Evolutionary conservation across 2,113 vertebrate genomes (phyloP).

Genomic region (Hucho hucho): DNA sequence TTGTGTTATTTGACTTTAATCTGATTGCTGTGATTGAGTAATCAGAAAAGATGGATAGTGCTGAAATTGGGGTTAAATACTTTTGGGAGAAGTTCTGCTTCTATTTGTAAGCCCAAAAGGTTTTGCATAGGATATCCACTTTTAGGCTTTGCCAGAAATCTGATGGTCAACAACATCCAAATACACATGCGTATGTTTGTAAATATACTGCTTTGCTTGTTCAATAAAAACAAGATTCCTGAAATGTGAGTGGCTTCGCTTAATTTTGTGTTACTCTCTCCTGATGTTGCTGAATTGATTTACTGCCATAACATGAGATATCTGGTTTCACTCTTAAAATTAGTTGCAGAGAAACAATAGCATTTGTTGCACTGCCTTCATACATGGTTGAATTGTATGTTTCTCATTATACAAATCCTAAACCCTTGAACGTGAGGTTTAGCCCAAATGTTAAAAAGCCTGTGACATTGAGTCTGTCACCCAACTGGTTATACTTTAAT

Average conservation of each 20-base stretch:
- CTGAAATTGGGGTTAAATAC: constrained; percentile 21
- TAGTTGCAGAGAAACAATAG: too few species aligned
- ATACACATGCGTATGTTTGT: constrained; percentile 53
- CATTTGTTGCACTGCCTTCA: too few species aligned
- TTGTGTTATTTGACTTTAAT: constrained; percentile 12
- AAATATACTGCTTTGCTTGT: constrained; percentile 75
- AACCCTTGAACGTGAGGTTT: too few species aligned
- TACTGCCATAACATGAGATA: constrained; percentile 26
- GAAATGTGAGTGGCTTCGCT: not conserved
- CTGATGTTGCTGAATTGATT: not conserved
- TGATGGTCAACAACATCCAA: constrained; percentile 36
- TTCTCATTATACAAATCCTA: too few species aligned
- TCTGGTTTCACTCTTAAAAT: not conserved
- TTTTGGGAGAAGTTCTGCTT: constrained; percentile 30
- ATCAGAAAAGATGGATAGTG: constrained; percentile 15
- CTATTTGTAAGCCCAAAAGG: constrained; percentile 64
- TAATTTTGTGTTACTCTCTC: not conserved
- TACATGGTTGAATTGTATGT: too few species aligned
- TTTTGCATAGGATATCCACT: constrained; percentile 41
- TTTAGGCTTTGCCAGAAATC: constrained; percentile 43
- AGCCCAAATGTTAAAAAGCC: too few species aligned
- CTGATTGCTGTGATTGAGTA: not conserved
- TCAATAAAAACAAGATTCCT: constrained; percentile 57
- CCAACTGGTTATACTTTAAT: too few species aligned
- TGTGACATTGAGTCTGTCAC: too few species aligned